These are phyloP conservation scores for Thaumetopoea pityocampa DNA, from an alignment of 1,140 invertebrate species.

Conservation along the genomic window DNA sequence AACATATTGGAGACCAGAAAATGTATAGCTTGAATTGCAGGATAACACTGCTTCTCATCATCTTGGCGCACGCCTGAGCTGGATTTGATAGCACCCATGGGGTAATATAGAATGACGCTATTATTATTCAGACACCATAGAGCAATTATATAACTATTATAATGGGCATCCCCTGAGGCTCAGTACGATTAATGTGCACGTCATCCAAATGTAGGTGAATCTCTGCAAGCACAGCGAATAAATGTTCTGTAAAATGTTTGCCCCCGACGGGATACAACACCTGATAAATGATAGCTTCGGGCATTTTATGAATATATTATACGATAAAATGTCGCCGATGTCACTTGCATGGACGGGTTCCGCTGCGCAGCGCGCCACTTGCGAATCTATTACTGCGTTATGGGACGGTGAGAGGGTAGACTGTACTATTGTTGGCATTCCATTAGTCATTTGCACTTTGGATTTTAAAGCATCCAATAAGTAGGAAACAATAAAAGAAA, in stretches of 20 bases:
- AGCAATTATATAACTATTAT: conserved; percentile 17
- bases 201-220: conserved; percentile 55
- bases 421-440: no score
- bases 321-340: conserved; percentile 45
- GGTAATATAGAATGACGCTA: no score
- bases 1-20: no score
- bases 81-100: no score
- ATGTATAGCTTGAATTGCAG: no score
- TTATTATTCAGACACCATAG: no score
- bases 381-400: conserved; percentile 3
- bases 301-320: conserved; percentile 57
- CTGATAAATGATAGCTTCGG: conserved; percentile 64
- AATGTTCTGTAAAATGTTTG: conserved; percentile 62
- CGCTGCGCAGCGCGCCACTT: conserved; percentile 3
- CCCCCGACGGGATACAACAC: conserved; percentile 46
- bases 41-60: no score
- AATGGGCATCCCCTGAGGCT: conserved; percentile 28
- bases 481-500: no score
- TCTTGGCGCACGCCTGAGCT: no score
- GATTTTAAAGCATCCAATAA: no score
- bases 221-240: conserved; percentile 47
- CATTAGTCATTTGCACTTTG: no score
- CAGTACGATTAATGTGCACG: conserved; percentile 49
- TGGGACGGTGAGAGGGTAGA: no score
- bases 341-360: conserved; percentile 21